Conservation (phyloP, 2,888 invertebrate species). For the Ophion ellenae region DNA sequence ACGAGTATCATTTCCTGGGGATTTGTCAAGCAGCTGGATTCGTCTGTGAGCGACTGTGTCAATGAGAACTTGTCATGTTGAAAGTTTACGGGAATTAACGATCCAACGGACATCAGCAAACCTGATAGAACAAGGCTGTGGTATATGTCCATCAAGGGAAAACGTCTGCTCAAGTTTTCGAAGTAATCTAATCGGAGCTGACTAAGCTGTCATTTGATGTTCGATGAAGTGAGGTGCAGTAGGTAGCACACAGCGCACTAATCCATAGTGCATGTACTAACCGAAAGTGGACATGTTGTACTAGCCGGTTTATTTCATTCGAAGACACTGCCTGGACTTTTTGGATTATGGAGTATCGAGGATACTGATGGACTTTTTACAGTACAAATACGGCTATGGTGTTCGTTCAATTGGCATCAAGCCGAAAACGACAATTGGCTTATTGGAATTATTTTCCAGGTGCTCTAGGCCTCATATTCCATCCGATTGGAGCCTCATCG, state of each 20-base stretch:
- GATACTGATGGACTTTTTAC: not conserved
- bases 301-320: not conserved
- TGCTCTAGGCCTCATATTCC: not conserved
- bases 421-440: not conserved
- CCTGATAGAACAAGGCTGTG: not conserved
- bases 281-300: not conserved
- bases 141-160: not conserved
- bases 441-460: not conserved
- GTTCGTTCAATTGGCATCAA: not conserved
- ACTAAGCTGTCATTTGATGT: not conserved
- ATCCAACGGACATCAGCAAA: not conserved
- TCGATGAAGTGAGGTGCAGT: not conserved
- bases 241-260: not conserved
- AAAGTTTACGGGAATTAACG: not conserved
- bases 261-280: not conserved
- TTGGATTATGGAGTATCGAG: not conserved
- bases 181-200: not conserved
- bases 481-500: not conserved
- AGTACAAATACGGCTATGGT: not conserved
- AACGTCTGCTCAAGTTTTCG: not conserved
- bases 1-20: not conserved
- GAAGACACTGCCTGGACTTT: not conserved
- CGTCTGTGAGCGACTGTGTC: not conserved
- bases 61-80: not conserved
- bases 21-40: not conserved